These are phyloP conservation scores for Boulengeromyrus knoepffleri DNA, from an alignment of 2,113 vertebrate species.

Conservation along the genomic window DNA sequence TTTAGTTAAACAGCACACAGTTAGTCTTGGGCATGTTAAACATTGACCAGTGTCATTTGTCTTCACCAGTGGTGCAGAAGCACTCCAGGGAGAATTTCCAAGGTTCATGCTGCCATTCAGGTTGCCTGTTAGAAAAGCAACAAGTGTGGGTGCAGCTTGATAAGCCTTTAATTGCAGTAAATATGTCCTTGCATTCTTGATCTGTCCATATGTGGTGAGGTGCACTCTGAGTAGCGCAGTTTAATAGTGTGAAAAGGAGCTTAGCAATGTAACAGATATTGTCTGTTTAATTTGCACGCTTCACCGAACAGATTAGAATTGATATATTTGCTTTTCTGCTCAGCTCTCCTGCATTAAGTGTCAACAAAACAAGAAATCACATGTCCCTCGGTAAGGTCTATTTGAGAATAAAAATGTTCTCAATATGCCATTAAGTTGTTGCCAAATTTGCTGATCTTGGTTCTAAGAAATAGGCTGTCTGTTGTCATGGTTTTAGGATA, in stretches of 20 bases:
- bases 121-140: background rate
- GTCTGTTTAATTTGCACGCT: conserved; percentile 12
- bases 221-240: background rate
- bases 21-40: background rate
- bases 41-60: background rate
- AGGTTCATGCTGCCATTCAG: background rate
- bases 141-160: background rate
- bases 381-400: background rate
- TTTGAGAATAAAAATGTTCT: conserved; percentile 7
- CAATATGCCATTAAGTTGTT: background rate
- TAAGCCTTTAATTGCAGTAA: background rate
- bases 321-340: conserved; percentile 5
- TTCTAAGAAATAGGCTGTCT: background rate
- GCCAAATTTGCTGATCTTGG: background rate
- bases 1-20: background rate
- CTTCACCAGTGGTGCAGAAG: background rate
- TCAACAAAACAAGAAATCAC: background rate
- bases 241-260: conserved; percentile 4
- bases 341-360: background rate
- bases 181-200: background rate
- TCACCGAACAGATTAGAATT: conserved; percentile 8
- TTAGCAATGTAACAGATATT: background rate
- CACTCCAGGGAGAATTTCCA: background rate
- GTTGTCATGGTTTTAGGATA: conserved; percentile 4
- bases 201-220: background rate